Evolutionary conservation across 2,888 invertebrate species (phyloP).

Genomic region (Cyclophora punctaria): DNA sequence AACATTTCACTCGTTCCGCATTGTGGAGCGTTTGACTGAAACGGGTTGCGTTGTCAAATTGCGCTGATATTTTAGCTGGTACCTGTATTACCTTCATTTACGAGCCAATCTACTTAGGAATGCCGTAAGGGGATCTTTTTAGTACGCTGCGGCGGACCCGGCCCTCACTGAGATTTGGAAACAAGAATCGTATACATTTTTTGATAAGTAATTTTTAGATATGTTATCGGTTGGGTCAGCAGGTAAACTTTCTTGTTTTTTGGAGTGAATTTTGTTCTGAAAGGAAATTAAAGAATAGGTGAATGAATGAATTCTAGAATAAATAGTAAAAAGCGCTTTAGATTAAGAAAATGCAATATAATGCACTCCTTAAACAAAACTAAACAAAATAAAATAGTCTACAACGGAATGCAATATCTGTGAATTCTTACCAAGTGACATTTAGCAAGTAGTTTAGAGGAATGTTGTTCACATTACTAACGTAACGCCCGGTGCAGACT

Average conservation of each 20-base stretch:
- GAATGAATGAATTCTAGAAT: no score
- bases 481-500: constrained; percentile 30
- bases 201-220: background rate
- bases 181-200: constrained; percentile 12
- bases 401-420: constrained; percentile 13
- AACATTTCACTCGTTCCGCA: constrained; percentile 66
- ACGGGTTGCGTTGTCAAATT: constrained; percentile 61
- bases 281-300: background rate
- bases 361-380: no score
- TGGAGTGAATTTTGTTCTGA: background rate
- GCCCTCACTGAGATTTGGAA: constrained; percentile 18
- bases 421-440: constrained; percentile 16
- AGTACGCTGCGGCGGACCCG: constrained; percentile 23
- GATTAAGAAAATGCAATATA: no score
- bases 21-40: constrained; percentile 57
- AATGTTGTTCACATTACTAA: constrained; percentile 38
- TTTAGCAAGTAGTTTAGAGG: constrained; percentile 37
- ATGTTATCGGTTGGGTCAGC: background rate
- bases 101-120: constrained; percentile 37
- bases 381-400: background rate
- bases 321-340: no score
- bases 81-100: constrained; percentile 48
- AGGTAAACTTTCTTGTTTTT: background rate
- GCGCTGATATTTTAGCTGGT: constrained; percentile 51
- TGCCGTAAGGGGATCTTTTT: constrained; percentile 40